Evolutionary conservation across 2,113 vertebrate genomes (phyloP), one percentile per base, ranked within the genome.

Genomic region (Romanogobio albipinnatus): DNA sequence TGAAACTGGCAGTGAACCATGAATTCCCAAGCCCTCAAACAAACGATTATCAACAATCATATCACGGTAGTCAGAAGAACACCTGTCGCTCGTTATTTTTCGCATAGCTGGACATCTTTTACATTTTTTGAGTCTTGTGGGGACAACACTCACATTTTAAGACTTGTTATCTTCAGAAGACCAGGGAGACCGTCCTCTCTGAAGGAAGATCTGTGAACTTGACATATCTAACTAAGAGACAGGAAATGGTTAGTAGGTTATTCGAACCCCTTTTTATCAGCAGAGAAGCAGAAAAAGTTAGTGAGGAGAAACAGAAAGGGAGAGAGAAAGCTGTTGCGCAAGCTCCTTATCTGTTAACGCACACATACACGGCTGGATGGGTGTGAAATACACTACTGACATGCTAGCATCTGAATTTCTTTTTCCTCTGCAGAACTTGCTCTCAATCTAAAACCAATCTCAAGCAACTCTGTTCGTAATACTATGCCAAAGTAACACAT

Each of bases 271-370:
- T 53, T 71, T 82, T 71, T 82, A 82, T 58, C 49, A 56, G 24
- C 80, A 53, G 43, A 83, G 70, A 14, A 56, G 80, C 0, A 82
- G 62, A 15, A 26, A 56, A 39, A 56, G 19, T 59, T 7, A 76
- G 26, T 81, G 13, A 24, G 11, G 7, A 74, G 77, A 47, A 62
- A 77, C 53, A 78, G 78, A 84, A 17, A 13, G 13, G 49, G 70
- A 78, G 29, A 73, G 83, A 70, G 78, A 53, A 92, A 93, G 93
- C 91, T 93, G 92, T 89, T 93, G 89, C 84, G 92, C 81, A 9
- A 56, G 89, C 86, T 91, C 87, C 91, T 93, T 91, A 94, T 94
- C 91, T 92, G 93, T 93, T 92, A 68, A 78, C 7, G 36, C 49
- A 83, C 61, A 81, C 33, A 75, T 14, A 68, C 70, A 76, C 39